Conservation (phyloP, 2,888 invertebrate species). For the Laothoe populi region DNA sequence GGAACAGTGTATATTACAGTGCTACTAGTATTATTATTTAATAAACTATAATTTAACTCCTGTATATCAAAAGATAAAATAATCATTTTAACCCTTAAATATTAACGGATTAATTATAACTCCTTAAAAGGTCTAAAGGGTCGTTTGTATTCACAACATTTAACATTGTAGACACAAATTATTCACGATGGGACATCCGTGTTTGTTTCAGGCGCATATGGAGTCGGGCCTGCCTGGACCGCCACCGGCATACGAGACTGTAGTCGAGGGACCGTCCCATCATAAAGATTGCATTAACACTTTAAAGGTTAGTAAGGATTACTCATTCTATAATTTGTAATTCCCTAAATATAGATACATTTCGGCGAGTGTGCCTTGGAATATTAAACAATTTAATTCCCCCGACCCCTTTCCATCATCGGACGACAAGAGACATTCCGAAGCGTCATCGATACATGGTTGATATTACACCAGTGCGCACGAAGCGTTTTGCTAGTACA, state of each 20-base stretch:
- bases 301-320: conserved; percentile 54
- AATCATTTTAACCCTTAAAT: neutral
- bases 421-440: too few relatives aligned
- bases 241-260: conserved; percentile 87
- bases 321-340: too few relatives aligned
- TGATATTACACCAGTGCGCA: too few relatives aligned
- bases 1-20: too few relatives aligned
- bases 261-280: conserved; percentile 59
- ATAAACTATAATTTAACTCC: neutral
- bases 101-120: conserved; percentile 2
- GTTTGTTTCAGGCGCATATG: conserved; percentile 57
- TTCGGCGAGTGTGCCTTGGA: too few relatives aligned
- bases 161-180: neutral
- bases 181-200: conserved; percentile 1
- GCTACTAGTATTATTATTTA: too few relatives aligned
- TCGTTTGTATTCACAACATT: neutral
- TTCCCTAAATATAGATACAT: too few relatives aligned
- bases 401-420: too few relatives aligned
- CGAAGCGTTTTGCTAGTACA: too few relatives aligned
- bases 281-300: conserved; percentile 55
- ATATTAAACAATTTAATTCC: conserved; percentile 21
- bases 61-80: neutral
- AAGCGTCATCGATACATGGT: too few relatives aligned
- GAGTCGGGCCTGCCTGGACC: conserved; percentile 77
- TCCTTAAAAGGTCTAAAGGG: neutral